Evolutionary conservation across 2,797 vertebrate genomes (phyloP), one percentile per base, ranked within the genome.

Genomic region (Sebastes minor): DNA sequence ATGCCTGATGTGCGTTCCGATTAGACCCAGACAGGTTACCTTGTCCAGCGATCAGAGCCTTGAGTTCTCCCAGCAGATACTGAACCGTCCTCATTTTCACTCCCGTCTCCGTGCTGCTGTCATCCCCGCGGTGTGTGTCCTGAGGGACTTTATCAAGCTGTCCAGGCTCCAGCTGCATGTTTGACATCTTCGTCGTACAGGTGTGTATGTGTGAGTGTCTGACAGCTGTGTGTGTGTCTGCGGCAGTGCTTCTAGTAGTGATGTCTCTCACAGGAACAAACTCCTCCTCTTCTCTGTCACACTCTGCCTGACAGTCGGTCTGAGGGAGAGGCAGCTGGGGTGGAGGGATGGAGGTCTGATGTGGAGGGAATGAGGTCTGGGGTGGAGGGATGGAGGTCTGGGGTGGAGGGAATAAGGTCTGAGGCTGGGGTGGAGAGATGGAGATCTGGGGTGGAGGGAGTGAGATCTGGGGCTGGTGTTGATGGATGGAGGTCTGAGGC

Each of bases 21-120:
- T 56, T 25, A 46, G 53, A 55, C 22, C 53, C 63, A 18, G 11
- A n/a, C 11, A 13, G 1, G 22, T 87, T 75, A 94, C 93, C 95
- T 92, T 92, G 88, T 76, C 91, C 91, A 4, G 90, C 73, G 2
- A 95, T 90, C 80, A 93, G 82, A 42, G 90, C 59, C 78, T 85
- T 94, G 60, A 99, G 96, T 77, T 99, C 97, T 82, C 92, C 92
- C 72, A 98, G 75, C 55, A 99, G 95, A 80, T 94, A 92, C 61
- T 94, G 96, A n/a, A 96, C 62, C 0, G 92, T 96, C 92, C 86
- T 94, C 66, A 95, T 80, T 85, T 93, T 95, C 64, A 82, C 84
- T 1, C 90, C 90, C 2, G 81, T 90, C 91, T 85, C 85, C 3
- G 76, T 55, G 2, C 72, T 68, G 25, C 61, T 4, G 20, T 11